phyloP scores from a whole-genome alignment of 2,797 vertebrate genomes.

The Spatula versicolor region DNA sequence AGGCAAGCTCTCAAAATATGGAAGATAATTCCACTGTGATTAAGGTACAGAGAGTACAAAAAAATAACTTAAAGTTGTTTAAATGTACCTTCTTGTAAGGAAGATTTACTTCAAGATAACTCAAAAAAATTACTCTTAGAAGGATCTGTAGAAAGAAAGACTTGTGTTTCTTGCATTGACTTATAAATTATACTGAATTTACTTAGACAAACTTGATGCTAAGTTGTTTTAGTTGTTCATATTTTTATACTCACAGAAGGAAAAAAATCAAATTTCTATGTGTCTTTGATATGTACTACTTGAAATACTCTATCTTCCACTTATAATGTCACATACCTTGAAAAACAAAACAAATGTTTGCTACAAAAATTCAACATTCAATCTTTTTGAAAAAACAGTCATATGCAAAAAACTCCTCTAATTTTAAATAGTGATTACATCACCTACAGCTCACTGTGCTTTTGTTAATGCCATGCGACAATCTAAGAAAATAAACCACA shows the following conservation, averaged over 20 bases:
- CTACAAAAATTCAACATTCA: slow-evolving; percentile 27
- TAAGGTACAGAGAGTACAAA: background rate
- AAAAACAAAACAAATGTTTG: slow-evolving; percentile 53
- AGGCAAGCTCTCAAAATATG: background rate
- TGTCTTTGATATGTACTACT: background rate
- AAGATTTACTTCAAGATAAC: background rate
- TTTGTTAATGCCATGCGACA: slow-evolving; percentile 90
- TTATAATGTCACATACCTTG: slow-evolving; percentile 80
- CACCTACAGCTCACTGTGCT: slow-evolving; percentile 63
- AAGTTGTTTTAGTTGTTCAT: background rate
- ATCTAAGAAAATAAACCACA: slow-evolving; percentile 82
- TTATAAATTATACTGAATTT: background rate
- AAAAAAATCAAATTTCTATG: background rate
- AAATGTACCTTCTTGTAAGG: background rate
- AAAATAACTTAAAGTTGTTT: background rate
- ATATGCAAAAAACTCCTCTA: background rate
- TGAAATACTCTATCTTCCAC: slow-evolving; percentile 42
- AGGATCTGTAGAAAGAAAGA: background rate
- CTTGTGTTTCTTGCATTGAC: background rate
- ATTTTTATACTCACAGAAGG: background rate
- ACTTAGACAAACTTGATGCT: background rate
- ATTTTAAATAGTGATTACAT: slow-evolving; percentile 58
- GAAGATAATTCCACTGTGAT: background rate
- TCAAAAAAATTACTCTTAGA: background rate
- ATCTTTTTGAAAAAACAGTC: slow-evolving; percentile 10